phyloP scores from a whole-genome alignment of 1,140 invertebrate genomes.

The Halictus rubicundus region DNA sequence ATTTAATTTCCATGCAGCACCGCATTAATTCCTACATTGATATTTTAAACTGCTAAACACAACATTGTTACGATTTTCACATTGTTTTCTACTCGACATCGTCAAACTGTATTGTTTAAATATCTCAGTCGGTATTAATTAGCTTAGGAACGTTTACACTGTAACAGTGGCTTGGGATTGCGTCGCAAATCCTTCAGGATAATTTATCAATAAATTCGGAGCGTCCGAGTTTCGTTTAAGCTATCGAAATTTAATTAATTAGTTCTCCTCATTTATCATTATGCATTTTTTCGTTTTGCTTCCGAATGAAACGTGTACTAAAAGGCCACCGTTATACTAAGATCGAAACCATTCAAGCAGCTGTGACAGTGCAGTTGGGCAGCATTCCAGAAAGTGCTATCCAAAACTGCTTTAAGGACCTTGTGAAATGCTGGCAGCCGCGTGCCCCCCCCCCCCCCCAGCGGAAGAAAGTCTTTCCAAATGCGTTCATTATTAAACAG shows the following conservation, averaged over 20 bases:
- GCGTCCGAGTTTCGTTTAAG: too few species aligned
- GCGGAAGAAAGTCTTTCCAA: background rate
- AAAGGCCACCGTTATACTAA: background rate
- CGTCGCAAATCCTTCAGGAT: too few species aligned
- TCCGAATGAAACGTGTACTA: background rate
- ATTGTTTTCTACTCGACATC: too few species aligned
- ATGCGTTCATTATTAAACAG: background rate
- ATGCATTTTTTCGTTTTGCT: background rate
- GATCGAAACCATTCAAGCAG: background rate
- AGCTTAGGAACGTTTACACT: too few species aligned
- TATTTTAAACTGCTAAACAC: too few species aligned
- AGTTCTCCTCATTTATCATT: background rate
- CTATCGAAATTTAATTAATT: background rate
- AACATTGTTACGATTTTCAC: too few species aligned
- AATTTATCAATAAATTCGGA: too few species aligned
- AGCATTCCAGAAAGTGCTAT: constrained; percentile 11
- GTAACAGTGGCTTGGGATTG: too few species aligned
- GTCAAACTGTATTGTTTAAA: too few species aligned
- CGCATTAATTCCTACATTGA: too few species aligned
- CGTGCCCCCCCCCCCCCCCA: background rate
- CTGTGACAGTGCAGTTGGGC: constrained; percentile 2
- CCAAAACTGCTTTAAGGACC: constrained; percentile 10
- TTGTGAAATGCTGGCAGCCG: background rate
- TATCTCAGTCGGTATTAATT: too few species aligned
- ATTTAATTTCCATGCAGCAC: too few species aligned